A percentile compares a stretch with the other conserved stretches of the same genome.
Evolutionary conservation across 2,113 vertebrate genomes (phyloP).

Genomic region (Willisornis vidua): DNA sequence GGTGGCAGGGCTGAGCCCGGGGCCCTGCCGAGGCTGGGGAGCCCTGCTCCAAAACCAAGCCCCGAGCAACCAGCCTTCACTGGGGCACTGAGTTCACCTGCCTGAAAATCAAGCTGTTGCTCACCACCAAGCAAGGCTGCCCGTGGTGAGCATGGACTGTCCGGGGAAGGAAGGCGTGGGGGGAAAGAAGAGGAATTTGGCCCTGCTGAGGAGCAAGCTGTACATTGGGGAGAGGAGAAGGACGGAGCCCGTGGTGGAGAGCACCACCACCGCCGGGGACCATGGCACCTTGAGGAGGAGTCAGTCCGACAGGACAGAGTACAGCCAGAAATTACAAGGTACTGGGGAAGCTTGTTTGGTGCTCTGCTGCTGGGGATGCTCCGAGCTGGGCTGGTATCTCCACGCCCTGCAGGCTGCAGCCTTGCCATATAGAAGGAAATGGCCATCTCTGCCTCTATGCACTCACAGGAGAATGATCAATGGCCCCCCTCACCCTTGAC

Average conservation of each 20-base stretch:
- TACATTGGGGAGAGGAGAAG: constrained; percentile 91
- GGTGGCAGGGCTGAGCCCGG: constrained; percentile 74
- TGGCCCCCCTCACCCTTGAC: neutral
- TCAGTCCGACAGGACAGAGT: constrained; percentile 96
- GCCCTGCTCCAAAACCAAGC: neutral
- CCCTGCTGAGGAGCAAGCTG: constrained; percentile 80
- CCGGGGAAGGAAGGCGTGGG: constrained; percentile 74
- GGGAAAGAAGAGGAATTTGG: constrained; percentile 81
- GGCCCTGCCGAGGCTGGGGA: constrained; percentile 59
- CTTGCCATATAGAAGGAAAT: neutral
- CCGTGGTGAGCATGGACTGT: constrained; percentile 78
- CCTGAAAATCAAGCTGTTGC: neutral
- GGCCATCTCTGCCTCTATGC: neutral
- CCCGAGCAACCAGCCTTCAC: neutral
- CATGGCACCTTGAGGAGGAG: constrained; percentile 87
- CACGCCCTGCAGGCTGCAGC: neutral
- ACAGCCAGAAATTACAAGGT: constrained; percentile 95
- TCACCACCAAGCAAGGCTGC: neutral
- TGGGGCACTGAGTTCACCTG: neutral
- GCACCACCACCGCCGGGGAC: constrained; percentile 66
- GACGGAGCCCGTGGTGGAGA: constrained; percentile 86
- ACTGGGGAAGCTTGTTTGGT: neutral
- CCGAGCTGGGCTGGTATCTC: neutral
- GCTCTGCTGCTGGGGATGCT: neutral
- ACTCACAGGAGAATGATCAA: fast-evolving